phyloP scores from a whole-genome alignment of 30 jellyfish, hydroid and myxozoan species.

The Sanderia malayensis region DNA sequence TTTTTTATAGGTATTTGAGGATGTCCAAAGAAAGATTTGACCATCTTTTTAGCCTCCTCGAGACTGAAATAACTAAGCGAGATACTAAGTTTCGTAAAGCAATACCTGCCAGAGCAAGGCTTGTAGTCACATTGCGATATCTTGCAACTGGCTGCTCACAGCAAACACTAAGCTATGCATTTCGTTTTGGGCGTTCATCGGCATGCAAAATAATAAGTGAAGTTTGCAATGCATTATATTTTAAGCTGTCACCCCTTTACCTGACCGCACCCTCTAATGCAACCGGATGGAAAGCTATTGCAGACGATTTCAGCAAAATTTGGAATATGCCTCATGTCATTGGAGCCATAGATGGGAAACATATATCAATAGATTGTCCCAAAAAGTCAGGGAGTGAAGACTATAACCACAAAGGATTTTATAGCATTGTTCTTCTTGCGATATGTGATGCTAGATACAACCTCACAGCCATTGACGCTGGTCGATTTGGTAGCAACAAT shows the following conservation, averaged over 20 bases:
- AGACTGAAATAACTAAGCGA: too few relatives aligned
- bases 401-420: slow-evolving; percentile 42
- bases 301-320: slow-evolving; percentile 28
- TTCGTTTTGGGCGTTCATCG: slow-evolving; percentile 50
- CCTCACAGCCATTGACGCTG: slow-evolving; percentile 15
- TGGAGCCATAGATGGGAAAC: too few relatives aligned
- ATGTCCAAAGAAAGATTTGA: too few relatives aligned
- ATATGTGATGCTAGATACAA: slow-evolving; percentile 49
- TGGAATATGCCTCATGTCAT: slow-evolving; percentile 79
- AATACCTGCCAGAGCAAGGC: slow-evolving; percentile 41
- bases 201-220: slow-evolving; percentile 40
- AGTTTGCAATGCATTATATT: slow-evolving; percentile 48
- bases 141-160: slow-evolving; percentile 65
- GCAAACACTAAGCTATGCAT: slow-evolving; percentile 55
- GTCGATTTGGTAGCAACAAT: slow-evolving; percentile 22
- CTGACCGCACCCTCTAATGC: slow-evolving; percentile 43
- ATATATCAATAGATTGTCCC: slow-evolving; percentile 62
- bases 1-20: too few relatives aligned
- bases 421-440: slow-evolving; percentile 60
- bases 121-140: slow-evolving; percentile 48
- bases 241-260: slow-evolving; percentile 28
- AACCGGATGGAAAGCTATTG: slow-evolving; percentile 40
- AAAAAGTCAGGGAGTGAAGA: slow-evolving; percentile 31
- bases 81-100: too few relatives aligned
- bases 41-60: too few relatives aligned